Base-by-base conservation (phyloP, 2,113 vertebrate species). In the Orientallactaga bullata region DNA sequence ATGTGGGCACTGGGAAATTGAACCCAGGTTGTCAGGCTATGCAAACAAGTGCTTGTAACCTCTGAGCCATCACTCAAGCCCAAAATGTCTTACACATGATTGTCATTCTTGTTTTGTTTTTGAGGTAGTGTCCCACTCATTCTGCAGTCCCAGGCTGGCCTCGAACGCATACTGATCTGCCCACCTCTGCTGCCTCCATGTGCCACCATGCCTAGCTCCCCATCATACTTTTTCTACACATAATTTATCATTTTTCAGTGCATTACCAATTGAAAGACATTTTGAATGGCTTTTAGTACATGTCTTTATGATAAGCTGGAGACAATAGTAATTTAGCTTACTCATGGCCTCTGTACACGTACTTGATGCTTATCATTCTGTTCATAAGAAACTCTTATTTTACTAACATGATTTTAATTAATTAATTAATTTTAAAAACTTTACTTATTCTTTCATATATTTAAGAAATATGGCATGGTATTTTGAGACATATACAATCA, bases 271-370 rank as follows among this genome's bases (percentile, higher is more conserved):
- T 89, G 82, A 77, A 15, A 74, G 28, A 85, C 82, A 85, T 24
- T 91, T 69, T 80, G 61, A 91, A 63, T 32, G 87, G 32, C 91
- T 84, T 87, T 47, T 68, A 63, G 12, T 37, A n/a, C 77, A 83
- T 65, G 30, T 82, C 68, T 55, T 80, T 71, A 35, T 17, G 55
- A 2, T 73, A 84, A 84, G 11, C 39, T 87, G 5, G 5, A 90
- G 61, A 71, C 82, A 37, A 58, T 11, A 73, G 2, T 55, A 71
- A 78, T 7, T 5, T 35, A 35, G 9, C 4, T 81, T 26, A 30
- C 58, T 47, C 63, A 69, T 26, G 37, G 58, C 47, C 9, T 89
- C 2, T 84, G 16, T 10, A 35, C 18, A n/a, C 20, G 2, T 88
- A 51, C 26, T 79, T 10, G 86, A 76, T 58, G 7, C 66, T 47